Evolutionary conservation across 2,113 vertebrate genomes (phyloP), one percentile per base, ranked within the genome.

Genomic region (Podilymbus podiceps): DNA sequence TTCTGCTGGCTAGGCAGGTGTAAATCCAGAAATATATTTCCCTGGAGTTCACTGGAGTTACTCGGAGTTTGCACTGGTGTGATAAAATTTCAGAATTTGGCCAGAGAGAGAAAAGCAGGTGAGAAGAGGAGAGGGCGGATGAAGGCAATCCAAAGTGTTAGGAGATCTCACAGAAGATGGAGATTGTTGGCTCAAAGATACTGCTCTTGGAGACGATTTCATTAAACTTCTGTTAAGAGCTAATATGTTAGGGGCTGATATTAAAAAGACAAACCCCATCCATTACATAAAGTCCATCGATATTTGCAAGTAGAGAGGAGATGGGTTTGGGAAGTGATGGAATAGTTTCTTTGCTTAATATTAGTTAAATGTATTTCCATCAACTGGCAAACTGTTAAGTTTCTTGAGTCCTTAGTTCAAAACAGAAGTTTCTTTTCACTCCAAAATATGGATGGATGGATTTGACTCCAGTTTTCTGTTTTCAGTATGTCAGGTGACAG

Each of bases 1-100:
- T 97, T 89, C 46, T 87, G 24, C 69, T 72, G n/a, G 40, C 69
- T 90, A 55, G 83, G 42, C 84, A 79, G 66, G 46, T 92, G 52
- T 93, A 89, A 96, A 85, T 91, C 21, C 52, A 82, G 76, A 68
- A 74, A 75, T 78, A 30, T 64, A 89, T 90, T 94, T 96, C 64
- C 47, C 80, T 78, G 64, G 92, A 92, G 85, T 84, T 95, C 21
- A 38, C 42, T 86, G 83, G 64, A 87, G 46, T 79, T 86, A 69
- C 58, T 58, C 33, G 47, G 52, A 87, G 40, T 75, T 93, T 85
- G 38, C 60, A 72, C 11, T 85, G 42, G 12, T 59, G 31, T 73
- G 80, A 58, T 85, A 84, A 76, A 88, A 85, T 86, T 86, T 84
- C 42, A 24, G 63, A 67, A 67, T 63, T 69, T 93, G 67, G 20